Base-by-base conservation (phyloP, 1,140 invertebrate species). In the Drosophila lacteicornis region DNA sequence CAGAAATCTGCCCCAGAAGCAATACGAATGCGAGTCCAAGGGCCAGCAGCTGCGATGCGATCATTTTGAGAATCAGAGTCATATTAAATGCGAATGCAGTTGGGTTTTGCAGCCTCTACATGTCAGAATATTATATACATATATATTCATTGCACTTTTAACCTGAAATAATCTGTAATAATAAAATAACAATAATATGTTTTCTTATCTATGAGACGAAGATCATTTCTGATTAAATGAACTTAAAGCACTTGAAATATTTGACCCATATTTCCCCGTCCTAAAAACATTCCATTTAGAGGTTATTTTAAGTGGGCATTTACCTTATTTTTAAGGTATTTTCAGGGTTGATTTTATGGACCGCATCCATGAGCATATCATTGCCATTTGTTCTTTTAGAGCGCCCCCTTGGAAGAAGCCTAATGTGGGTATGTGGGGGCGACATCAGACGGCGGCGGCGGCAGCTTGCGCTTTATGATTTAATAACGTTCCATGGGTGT, bases 401-500 rank as follows among this genome's bases (percentile, higher is more conserved):
- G 58, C 30, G 43, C 43, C 7, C 17, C 4, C 17, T n/a, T 17
- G 2, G 25, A 19, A 33, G 30, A 19, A 27, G 60, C 63, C 47
- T 75, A 69, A 81, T 84, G 73, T 53, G 78, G 66, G 15, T 74
- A 70, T 84, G 65, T 59, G 82, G 66, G 15, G 66, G 47, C 56
- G 55, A 51, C 82, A 76, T 60, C 79, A 85, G 79, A 82, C 75
- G 79, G 69, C 75, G 79, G 69, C 75, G 79, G 75, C 69, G 75
- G 79, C 82, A 85, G 79, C 82, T 85, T 73, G 80, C 62, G 79
- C 83, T 86, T 85, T 85, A 86, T 85, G 82, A 85, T 85, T 85
- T 85, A 85, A 85, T 85, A 85, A 81, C 82, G 82, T 81, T 85
- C 78, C 75, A 81, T 74, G 75, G 79, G 77, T 56, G 71, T 75